These are phyloP conservation scores for Osmoderma eremita DNA, from an alignment of 2,888 invertebrate species.

Conservation along the genomic window DNA sequence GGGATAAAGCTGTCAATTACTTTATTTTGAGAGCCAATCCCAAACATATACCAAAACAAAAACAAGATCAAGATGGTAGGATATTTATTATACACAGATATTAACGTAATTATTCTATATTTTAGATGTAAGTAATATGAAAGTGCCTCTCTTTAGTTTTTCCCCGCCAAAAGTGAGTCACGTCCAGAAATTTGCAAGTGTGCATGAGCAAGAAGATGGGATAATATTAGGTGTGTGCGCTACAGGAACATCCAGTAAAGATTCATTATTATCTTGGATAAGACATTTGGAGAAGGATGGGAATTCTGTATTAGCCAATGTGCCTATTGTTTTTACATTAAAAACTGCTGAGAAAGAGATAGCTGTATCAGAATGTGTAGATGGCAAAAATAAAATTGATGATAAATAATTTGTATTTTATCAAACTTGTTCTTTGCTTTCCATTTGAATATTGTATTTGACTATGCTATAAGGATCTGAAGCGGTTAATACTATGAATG, in stretches of 20 bases:
- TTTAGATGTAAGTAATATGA: slow-evolving; percentile 74
- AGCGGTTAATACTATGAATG: too few relatives aligned
- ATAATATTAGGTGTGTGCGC: slow-evolving; percentile 88
- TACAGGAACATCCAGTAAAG: slow-evolving; percentile 89
- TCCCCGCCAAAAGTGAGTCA: slow-evolving; percentile 61
- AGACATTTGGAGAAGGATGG: slow-evolving; percentile 79
- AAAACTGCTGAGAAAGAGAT: slow-evolving; percentile 69
- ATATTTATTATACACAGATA: background rate
- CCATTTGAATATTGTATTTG: too few relatives aligned
- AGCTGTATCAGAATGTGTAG: slow-evolving; percentile 37
- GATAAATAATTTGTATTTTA: slow-evolving; percentile 1
- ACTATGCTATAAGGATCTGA: too few relatives aligned
- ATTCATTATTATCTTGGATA: slow-evolving; percentile 93
- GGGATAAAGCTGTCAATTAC: slow-evolving; percentile 80
- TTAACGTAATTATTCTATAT: too few relatives aligned
- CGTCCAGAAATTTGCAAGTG: slow-evolving; percentile 67
- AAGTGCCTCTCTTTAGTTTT: slow-evolving; percentile 68
- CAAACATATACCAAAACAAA: slow-evolving; percentile 61
- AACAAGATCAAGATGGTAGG: slow-evolving; percentile 74
- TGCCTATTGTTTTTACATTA: slow-evolving; percentile 88
- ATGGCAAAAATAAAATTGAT: slow-evolving; percentile 8
- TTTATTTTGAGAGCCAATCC: slow-evolving; percentile 83
- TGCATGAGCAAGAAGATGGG: slow-evolving; percentile 95
- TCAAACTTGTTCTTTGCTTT: too few relatives aligned
- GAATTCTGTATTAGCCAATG: slow-evolving; percentile 76